phyloP scores from a whole-genome alignment of 2,797 vertebrate species.

The Enteromius anoplus region DNA sequence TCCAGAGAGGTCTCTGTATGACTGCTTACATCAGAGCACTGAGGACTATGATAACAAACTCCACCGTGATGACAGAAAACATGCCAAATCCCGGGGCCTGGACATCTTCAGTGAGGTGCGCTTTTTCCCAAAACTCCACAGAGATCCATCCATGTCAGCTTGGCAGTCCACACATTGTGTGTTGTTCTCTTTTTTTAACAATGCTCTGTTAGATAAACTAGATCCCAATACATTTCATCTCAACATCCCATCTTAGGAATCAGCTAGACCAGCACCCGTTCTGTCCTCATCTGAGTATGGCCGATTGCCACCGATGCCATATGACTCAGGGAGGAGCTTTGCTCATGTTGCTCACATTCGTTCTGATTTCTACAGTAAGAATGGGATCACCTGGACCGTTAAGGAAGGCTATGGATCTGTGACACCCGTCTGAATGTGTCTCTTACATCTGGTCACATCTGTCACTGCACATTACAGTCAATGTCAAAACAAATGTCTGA shows the following conservation, averaged over 20 bases:
- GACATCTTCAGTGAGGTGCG: conserved; percentile 82
- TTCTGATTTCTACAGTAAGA: conserved; percentile 82
- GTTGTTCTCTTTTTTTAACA: neutral
- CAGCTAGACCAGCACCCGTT: conserved; percentile 73
- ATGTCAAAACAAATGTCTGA: neutral
- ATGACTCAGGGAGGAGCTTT: conserved; percentile 63
- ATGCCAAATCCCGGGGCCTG: conserved; percentile 78
- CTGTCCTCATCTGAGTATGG: conserved; percentile 83
- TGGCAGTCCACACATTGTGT: neutral
- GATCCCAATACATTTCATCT: neutral
- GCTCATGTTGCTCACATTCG: conserved; percentile 66
- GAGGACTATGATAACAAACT: conserved; percentile 78
- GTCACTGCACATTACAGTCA: neutral
- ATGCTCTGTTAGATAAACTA: neutral
- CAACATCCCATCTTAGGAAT: conserved; percentile 76
- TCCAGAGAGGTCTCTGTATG: conserved; percentile 75
- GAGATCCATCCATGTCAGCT: neutral
- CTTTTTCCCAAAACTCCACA: neutral
- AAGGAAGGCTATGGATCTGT: conserved; percentile 76
- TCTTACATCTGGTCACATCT: conserved; percentile 10
- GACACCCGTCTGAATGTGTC: conserved; percentile 66
- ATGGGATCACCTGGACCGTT: conserved; percentile 72
- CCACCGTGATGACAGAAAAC: conserved; percentile 81
- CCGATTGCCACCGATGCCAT: conserved; percentile 61
- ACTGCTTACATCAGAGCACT: conserved; percentile 75